Conservation (phyloP, 2,888 invertebrate genomes). For the Mythimna ferrago region DNA sequence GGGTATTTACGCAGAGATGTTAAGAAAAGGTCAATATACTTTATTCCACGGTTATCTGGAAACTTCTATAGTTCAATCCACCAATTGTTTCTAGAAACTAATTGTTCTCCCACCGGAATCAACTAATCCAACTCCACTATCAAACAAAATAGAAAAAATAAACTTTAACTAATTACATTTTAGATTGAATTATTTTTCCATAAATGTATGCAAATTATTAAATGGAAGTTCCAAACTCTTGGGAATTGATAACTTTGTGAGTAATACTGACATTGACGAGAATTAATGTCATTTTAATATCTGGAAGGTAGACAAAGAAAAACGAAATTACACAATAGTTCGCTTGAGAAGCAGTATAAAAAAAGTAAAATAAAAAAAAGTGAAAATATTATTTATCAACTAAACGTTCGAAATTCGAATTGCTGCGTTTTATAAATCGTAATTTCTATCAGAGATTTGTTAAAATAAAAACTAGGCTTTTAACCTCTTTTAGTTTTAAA, state of each 20-base stretch:
- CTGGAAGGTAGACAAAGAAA: slow-evolving; percentile 38
- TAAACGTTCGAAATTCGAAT: not conserved
- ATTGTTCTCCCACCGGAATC: slow-evolving; percentile 16
- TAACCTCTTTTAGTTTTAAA: too few species aligned
- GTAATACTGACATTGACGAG: slow-evolving; percentile 51
- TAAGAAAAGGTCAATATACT: too few species aligned
- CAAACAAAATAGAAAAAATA: slow-evolving; percentile 23
- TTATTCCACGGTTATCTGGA: too few species aligned
- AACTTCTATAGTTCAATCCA: not conserved
- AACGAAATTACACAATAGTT: slow-evolving; percentile 31
- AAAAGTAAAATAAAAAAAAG: slow-evolving; percentile 7
- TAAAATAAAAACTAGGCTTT: not conserved
- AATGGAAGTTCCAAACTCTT: slow-evolving; percentile 46
- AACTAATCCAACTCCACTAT: slow-evolving; percentile 10
- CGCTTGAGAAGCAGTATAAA: slow-evolving; percentile 17
- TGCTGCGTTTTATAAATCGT: not conserved
- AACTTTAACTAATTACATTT: slow-evolving; percentile 42
- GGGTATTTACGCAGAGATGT: too few species aligned
- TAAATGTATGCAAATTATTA: slow-evolving; percentile 56
- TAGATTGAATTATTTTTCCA: slow-evolving; percentile 48
- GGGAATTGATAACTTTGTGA: slow-evolving; percentile 56
- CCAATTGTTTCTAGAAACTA: slow-evolving; percentile 13
- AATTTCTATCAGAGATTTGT: not conserved
- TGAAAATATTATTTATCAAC: not conserved
- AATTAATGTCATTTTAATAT: slow-evolving; percentile 55